Evolutionary conservation across 1,140 invertebrate genomes (phyloP).

Genomic region (Dinoponera quadriceps): DNA sequence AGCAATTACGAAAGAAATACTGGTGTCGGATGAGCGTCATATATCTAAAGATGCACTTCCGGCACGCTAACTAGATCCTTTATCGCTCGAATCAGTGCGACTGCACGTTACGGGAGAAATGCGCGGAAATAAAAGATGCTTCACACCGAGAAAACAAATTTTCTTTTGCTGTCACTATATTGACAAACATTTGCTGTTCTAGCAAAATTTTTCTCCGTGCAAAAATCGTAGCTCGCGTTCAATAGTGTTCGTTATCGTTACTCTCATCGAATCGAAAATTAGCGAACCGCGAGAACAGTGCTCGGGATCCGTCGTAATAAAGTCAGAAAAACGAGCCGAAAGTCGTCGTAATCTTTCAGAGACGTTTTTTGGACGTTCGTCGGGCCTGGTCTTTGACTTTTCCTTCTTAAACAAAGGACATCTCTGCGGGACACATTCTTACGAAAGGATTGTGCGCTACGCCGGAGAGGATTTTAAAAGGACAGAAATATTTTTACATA

Average conservation of each 20-base stretch:
- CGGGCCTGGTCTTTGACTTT: slow-evolving; percentile 1
- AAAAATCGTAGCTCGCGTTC: neutral
- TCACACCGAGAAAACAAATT: too few relatives aligned
- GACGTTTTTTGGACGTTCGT: neutral
- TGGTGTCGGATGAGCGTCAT: neutral
- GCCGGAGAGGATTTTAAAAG: slow-evolving; percentile 25
- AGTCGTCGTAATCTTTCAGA: slow-evolving; percentile 9
- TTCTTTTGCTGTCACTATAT: too few relatives aligned
- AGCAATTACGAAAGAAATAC: slow-evolving; percentile 40
- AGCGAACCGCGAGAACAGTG: neutral
- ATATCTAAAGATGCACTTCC: slow-evolving; percentile 23
- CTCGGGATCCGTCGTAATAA: neutral
- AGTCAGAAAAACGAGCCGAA: slow-evolving; percentile 8
- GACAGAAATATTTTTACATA: slow-evolving; percentile 15
- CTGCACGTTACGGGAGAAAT: too few relatives aligned
- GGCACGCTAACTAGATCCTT: slow-evolving; percentile 28
- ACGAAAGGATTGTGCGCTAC: slow-evolving; percentile 19
- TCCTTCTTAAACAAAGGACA: neutral
- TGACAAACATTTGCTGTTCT: too few relatives aligned
- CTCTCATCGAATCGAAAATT: slow-evolving; percentile 28
- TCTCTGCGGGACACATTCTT: neutral
- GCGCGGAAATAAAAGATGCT: too few relatives aligned
- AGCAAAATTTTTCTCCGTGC: too few relatives aligned
- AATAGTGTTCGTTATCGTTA: slow-evolving; percentile 1
- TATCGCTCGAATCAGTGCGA: slow-evolving; percentile 9